Base-by-base conservation (phyloP, 2,113 vertebrate species). In the Phylloscopus trochiloides region DNA sequence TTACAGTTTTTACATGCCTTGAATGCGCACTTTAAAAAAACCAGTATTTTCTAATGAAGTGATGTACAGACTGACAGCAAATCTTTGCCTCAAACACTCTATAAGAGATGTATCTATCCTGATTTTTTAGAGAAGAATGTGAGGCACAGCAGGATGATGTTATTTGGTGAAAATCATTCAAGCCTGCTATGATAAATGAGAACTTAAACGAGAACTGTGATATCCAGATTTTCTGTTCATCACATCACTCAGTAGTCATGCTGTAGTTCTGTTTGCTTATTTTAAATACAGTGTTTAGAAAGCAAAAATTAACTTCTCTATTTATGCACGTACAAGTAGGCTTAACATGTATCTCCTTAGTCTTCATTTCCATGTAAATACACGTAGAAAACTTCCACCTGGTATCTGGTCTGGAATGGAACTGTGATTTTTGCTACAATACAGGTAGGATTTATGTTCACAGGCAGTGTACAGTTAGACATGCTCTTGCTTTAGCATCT, bases 261-360 rank as follows among this genome's bases (percentile, higher is more conserved):
- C 29, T 55, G 8, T 14, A 29, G 20, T 51, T 72, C 54, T 79
- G 36, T n/a, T 89, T 80, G 6, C 21, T 59, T 72, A 17, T 51
- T 86, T 75, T 65, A 86, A 82, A 65, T 48, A n/a, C 17, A 14
- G 15, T 36, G 17, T 80, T 92, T 58, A 70, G 47, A 92, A 87
- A 74, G 16, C 7, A 77, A 38, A 91, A 88, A 70, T 48, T n/a
- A 28, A 8, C 61, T 86, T 14, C 50, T 51, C 26, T 24, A 28
- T 7, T 14, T 8, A 61, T 40, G 16, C 5, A 3, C 26, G 31
- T 36, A 52, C 38, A 75, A 75, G 40, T 14, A 71, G 36, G 5
- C 52, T 75, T 29, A 22, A 38, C 25, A 11, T 19, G 9, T 11
- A n/a, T 14, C 29, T 76, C 74, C 67, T 75, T 14, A 65, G 59